phyloP scores from a whole-genome alignment of 1,140 invertebrate genomes.

The Drosophila carrolli region DNA sequence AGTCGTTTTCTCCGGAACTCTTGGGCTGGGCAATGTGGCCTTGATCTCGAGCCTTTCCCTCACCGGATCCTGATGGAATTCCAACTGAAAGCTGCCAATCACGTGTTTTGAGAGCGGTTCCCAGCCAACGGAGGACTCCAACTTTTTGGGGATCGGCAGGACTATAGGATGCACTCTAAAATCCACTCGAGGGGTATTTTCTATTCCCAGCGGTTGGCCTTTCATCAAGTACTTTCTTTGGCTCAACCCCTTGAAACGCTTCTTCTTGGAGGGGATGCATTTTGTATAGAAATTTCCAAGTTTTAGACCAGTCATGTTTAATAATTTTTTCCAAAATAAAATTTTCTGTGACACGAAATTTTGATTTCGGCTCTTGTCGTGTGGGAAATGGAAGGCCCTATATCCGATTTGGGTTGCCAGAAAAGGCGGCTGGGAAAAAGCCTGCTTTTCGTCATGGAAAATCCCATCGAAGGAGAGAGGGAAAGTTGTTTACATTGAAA shows the following conservation, averaged over 20 bases:
- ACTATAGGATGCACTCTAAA: too few relatives aligned
- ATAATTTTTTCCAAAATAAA: neutral
- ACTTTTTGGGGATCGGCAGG: too few relatives aligned
- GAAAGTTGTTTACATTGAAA: conserved; percentile 25
- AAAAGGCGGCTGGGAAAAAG: neutral
- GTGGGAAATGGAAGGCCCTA: neutral
- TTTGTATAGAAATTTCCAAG: neutral
- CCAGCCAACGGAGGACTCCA: too few relatives aligned
- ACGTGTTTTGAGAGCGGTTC: neutral
- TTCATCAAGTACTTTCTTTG: neutral
- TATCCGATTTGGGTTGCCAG: neutral
- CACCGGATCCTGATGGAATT: neutral
- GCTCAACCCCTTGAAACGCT: neutral
- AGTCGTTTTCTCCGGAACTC: neutral
- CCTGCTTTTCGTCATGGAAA: conserved; percentile 2
- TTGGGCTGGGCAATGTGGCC: neutral
- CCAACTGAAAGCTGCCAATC: neutral
- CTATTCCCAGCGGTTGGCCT: too few relatives aligned
- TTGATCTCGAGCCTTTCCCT: neutral
- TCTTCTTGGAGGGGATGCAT: neutral
- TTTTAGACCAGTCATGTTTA: neutral
- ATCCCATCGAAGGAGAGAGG: neutral
- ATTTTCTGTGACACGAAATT: neutral
- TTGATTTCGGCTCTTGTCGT: neutral
- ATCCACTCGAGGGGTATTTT: too few relatives aligned